Base-by-base conservation (phyloP, 1,140 invertebrate genomes). In the Acromyrmex heyeri region DNA sequence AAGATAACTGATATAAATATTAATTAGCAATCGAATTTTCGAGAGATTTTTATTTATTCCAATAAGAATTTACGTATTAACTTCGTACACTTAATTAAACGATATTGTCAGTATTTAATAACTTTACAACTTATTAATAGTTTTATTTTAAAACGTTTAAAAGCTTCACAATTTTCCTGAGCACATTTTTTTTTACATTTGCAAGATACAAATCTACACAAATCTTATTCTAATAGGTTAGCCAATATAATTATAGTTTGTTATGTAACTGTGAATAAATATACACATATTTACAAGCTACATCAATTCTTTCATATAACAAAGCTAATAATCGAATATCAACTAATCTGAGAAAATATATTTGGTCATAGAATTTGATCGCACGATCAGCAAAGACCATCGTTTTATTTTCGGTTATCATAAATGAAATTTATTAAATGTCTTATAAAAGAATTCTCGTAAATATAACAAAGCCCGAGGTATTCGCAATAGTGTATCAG, bases 1-100 rank as follows among this genome's bases (percentile, higher is more conserved):
- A 61, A 64, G 27, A 34, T 86, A 88, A 72, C 73, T 88, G 81
- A 79, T 30, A 72, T 86, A 86, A 89, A 30, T 62, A 67, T 77
- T 48, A 38, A 64, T 18, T 14, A 44, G 38, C 16, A 30, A 77
- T 62, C 38, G 21, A 59, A 38, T 0, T 48, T 62, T 77, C 34
- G 34, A 16, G 8, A n/a, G 18, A 30, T 77, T 61, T 77, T 62
- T 44, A 12, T 30, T 44, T 77, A 7, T 65, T 65, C 10, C 8
- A 2, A 38, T 14, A 44, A 44, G 38, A 44, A n/a, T 3, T n/a
- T 18, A 44, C 8, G 8, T 21, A 38, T 44, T 44, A 21, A 70
- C 2, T 16, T 72, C 16, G 27, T 53, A 18, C 2, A 53, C 8
- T 30, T 30, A 30, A 53, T 34, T 30, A 64, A 18, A 64, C 7